Percentiles rank a stretch among this genome's conserved stretches.
Evolutionary conservation across 1,140 invertebrate genomes (phyloP).

Genomic region (Musca vetustissima): DNA sequence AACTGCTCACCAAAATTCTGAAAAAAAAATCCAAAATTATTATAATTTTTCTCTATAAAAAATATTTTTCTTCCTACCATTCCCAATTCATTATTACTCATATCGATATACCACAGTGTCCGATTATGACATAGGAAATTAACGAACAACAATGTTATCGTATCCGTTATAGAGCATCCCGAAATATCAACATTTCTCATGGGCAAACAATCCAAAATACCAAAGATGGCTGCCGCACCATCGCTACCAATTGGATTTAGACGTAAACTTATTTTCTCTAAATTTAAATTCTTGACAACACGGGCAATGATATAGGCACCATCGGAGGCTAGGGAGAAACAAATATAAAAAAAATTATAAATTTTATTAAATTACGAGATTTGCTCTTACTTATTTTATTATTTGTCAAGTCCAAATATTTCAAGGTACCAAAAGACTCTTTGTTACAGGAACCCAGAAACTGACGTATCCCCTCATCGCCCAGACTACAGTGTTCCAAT

Average conservation of each 20-base stretch:
- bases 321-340: constrained; percentile 41
- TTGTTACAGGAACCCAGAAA: constrained; percentile 46
- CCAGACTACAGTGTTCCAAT: constrained; percentile 49
- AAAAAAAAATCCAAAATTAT: neutral
- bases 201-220: constrained; percentile 41
- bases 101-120: constrained; percentile 39
- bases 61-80: constrained; percentile 29
- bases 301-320: constrained; percentile 47
- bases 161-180: constrained; percentile 41
- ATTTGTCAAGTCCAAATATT: constrained; percentile 49
- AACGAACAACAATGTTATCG: constrained; percentile 49
- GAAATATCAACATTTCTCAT: constrained; percentile 41
- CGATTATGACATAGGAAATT: constrained; percentile 45
- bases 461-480: constrained; percentile 50
- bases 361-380: neutral
- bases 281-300: constrained; percentile 36
- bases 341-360: neutral
- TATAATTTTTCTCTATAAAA: neutral
- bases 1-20: constrained; percentile 47
- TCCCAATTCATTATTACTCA: constrained; percentile 47
- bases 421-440: constrained; percentile 48
- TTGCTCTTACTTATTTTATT: constrained; percentile 50
- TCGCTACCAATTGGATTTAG: constrained; percentile 52
- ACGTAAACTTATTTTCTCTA: constrained; percentile 41
- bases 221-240: constrained; percentile 50